These are phyloP conservation scores for Terrapene triunguis DNA, from an alignment of 2,113 vertebrate genomes.

Conservation along the genomic window DNA sequence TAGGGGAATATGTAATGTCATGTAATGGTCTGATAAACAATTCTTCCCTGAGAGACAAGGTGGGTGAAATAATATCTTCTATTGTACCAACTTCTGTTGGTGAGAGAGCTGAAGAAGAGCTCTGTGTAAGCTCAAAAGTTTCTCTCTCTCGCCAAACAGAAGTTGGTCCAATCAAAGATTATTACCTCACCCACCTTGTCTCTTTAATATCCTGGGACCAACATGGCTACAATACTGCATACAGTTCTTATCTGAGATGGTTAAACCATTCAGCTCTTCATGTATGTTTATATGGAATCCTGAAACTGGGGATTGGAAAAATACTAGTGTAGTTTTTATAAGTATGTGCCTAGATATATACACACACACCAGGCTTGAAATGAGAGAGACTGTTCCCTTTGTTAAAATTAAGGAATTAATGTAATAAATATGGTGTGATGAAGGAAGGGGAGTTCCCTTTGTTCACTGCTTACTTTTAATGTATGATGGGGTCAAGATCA, in stretches of 20 bases:
- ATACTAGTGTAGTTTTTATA: background rate
- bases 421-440: constrained; percentile 49
- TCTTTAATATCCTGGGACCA: background rate
- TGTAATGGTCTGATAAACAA: background rate
- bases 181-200: background rate
- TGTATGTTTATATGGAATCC: background rate
- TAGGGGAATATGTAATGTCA: background rate
- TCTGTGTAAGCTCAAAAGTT: background rate
- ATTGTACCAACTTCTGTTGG: background rate
- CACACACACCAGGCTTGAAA: background rate
- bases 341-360: background rate
- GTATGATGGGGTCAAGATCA: background rate
- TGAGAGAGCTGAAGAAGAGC: background rate
- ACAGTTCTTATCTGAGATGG: constrained; percentile 26
- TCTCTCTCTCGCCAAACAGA: background rate
- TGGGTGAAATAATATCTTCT: background rate
- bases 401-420: constrained; percentile 39
- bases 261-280: background rate
- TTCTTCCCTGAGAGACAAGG: constrained; percentile 1
- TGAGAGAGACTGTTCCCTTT: constrained; percentile 32
- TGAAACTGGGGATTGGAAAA: background rate
- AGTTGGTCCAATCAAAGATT: background rate
- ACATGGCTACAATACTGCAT: background rate
- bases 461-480: background rate
- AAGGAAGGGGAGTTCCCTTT: constrained; percentile 41